Percentiles rank a stretch among this genome's conserved stretches.
Evolutionary conservation across 2,113 vertebrate species (phyloP).

Genomic region (Heteronetta atricapilla): DNA sequence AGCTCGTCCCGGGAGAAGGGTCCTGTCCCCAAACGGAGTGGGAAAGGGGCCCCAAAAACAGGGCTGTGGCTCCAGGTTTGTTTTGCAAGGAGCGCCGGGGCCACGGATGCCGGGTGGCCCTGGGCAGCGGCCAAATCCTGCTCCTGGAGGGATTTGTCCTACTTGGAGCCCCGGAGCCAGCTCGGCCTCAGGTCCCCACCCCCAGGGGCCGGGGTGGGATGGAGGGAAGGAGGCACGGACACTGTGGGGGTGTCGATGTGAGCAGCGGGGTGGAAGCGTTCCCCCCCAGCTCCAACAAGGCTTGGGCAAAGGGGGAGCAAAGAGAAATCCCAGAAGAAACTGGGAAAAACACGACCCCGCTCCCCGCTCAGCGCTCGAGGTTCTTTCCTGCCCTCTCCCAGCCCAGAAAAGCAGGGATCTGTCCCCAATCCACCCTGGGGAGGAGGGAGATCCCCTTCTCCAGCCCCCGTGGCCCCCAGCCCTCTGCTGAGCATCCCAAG

Average conservation of each 20-base stretch:
- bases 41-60: not conserved
- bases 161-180: not conserved
- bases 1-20: fast-evolving
- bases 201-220: too few relatives aligned
- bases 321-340: not conserved
- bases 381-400: not conserved
- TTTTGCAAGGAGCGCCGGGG: not conserved
- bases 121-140: not conserved
- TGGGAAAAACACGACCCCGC: not conserved
- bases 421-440: fast-evolving
- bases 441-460: not conserved
- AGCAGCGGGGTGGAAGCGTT: not conserved
- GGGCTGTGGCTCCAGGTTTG: fast-evolving
- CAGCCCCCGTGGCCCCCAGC: not conserved
- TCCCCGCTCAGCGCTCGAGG: not conserved
- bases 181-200: not conserved
- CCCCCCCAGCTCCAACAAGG: not conserved
- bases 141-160: not conserved
- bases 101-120: not conserved
- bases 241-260: not conserved
- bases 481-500: not conserved
- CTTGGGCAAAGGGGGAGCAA: not conserved
- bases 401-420: not conserved
- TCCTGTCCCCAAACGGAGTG: fast-evolving
- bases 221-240: not conserved